A percentile compares a stretch with the other conserved stretches of the same genome.
Evolutionary conservation across 2,113 vertebrate species (phyloP).

Genomic region (Nipponia nippon): DNA sequence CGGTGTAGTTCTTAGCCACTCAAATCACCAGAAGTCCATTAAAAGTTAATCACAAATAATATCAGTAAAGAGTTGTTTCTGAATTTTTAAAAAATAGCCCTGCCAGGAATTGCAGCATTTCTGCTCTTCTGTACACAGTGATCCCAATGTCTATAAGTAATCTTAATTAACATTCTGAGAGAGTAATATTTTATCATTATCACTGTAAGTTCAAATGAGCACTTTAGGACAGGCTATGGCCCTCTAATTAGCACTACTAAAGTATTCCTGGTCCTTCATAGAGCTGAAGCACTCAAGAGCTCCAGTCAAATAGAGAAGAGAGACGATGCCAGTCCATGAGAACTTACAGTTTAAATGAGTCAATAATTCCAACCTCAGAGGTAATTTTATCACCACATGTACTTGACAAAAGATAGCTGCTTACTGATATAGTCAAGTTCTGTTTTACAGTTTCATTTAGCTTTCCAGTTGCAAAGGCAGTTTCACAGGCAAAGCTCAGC

Average conservation of each 20-base stretch:
- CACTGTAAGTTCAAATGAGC: neutral
- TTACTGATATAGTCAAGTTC: neutral
- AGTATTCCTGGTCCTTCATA: neutral
- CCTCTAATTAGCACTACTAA: neutral
- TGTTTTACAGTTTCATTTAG: neutral
- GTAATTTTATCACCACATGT: neutral
- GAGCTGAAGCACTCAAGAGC: neutral
- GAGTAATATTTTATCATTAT: neutral
- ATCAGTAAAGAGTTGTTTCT: neutral
- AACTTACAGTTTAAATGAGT: neutral
- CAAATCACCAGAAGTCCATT: neutral
- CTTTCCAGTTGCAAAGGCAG: neutral
- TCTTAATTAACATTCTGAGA: neutral
- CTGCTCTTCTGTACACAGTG: neutral
- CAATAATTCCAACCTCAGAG: neutral
- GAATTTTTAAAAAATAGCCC: neutral
- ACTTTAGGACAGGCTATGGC: neutral
- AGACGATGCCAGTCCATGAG: neutral
- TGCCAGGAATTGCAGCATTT: neutral
- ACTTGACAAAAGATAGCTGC: neutral
- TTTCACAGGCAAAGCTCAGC: neutral
- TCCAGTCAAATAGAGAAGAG: neutral
- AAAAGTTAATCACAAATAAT: neutral
- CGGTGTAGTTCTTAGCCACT: neutral
- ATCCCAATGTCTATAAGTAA: neutral